phyloP scores from a whole-genome alignment of 2,888 invertebrate species.

The Agonopterix alstromeriana region DNA sequence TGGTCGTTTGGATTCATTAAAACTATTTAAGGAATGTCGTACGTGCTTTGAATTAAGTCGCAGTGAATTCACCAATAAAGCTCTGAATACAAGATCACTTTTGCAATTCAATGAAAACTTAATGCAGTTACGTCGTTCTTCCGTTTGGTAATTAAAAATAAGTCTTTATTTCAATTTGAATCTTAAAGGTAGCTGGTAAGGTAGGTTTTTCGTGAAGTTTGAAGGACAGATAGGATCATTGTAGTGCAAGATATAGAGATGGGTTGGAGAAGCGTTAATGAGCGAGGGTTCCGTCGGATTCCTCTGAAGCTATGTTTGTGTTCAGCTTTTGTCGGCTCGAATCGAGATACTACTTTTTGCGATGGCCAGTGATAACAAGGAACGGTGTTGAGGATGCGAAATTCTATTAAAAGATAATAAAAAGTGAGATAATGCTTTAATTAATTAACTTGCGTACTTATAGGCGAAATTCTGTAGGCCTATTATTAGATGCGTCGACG shows the following conservation, averaged over 20 bases:
- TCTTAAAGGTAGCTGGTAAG: too few relatives aligned
- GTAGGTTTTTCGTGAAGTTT: too few relatives aligned
- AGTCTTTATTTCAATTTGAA: too few relatives aligned
- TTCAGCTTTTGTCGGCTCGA: slow-evolving; percentile 68
- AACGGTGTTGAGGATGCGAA: slow-evolving; percentile 57
- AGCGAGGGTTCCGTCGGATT: slow-evolving; percentile 63
- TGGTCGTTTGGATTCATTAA: background rate
- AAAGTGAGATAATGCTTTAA: slow-evolving; percentile 9
- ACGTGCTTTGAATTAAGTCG: too few relatives aligned
- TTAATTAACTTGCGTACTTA: slow-evolving; percentile 4
- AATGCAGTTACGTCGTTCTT: slow-evolving; percentile 27
- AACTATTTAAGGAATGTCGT: too few relatives aligned
- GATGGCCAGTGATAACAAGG: slow-evolving; percentile 69
- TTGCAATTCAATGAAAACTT: too few relatives aligned
- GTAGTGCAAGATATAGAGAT: slow-evolving; percentile 1
- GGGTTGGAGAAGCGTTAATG: slow-evolving; percentile 67
- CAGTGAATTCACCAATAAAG: too few relatives aligned
- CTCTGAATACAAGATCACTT: too few relatives aligned
- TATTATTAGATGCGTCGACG: too few relatives aligned
- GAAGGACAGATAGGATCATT: too few relatives aligned
- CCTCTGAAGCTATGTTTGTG: slow-evolving; percentile 58
- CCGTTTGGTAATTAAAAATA: slow-evolving; percentile 8
- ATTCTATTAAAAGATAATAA: slow-evolving; percentile 45
- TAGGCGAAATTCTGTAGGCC: background rate
- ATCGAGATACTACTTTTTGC: slow-evolving; percentile 54